A percentile compares a stretch with the other conserved stretches of the same genome.
These are phyloP conservation scores for Drosophila mettleri DNA, from an alignment of 2,888 invertebrate genomes.

Conservation along the genomic window DNA sequence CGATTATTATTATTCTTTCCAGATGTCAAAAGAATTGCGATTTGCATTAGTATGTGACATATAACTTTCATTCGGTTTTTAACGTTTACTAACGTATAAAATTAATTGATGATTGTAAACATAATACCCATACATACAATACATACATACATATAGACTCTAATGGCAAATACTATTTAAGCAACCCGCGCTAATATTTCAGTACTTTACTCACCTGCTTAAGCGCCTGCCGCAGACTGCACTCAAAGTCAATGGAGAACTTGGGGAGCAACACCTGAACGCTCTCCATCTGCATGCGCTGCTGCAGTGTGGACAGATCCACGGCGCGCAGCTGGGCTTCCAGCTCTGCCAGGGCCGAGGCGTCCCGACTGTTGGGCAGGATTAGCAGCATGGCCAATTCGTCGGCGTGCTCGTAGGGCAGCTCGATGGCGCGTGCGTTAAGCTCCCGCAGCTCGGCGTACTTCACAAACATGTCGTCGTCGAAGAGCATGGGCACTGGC, in stretches of 20 bases:
- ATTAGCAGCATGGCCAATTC: conserved; percentile 90
- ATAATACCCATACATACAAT: neutral
- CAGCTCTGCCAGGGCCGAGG: conserved; percentile 86
- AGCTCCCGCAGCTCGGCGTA: conserved; percentile 86
- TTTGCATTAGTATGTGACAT: too few relatives aligned
- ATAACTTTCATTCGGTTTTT: too few relatives aligned
- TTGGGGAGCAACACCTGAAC: conserved; percentile 89
- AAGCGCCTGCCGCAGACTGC: conserved; percentile 86
- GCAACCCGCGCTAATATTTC: neutral
- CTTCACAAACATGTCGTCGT: conserved; percentile 86
- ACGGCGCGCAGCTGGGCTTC: conserved; percentile 87
- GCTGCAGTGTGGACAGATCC: conserved; percentile 86
- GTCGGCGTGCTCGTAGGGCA: conserved; percentile 89
- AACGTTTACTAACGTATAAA: too few relatives aligned
- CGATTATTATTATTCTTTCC: too few relatives aligned
- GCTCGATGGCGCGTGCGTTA: conserved; percentile 88
- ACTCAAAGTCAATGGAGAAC: conserved; percentile 92
- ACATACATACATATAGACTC: neutral
- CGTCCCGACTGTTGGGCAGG: conserved; percentile 89
- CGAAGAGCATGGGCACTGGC: conserved; percentile 88
- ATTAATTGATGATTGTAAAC: too few relatives aligned
- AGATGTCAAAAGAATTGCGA: too few relatives aligned
- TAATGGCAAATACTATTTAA: neutral
- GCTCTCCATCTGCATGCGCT: conserved; percentile 86
- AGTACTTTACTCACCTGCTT: conserved; percentile 62